phyloP scores from a whole-genome alignment of 92 coral and sea anemone genomes.

The Parazoanthus swiftii region DNA sequence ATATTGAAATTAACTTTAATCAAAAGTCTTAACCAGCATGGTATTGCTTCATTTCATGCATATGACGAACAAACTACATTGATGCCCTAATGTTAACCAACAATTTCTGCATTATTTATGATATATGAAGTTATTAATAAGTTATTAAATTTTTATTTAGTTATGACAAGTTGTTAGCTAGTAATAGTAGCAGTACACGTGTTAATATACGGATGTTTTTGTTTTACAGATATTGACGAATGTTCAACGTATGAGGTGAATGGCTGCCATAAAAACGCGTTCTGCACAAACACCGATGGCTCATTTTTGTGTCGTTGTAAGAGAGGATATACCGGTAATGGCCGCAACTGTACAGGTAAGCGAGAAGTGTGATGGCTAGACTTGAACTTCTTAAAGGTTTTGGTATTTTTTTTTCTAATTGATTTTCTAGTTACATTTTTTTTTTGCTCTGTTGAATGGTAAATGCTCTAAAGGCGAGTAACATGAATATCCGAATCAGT shows the following conservation, averaged over 20 bases:
- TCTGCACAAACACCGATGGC: constrained; percentile 41
- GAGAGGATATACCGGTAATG: constrained; percentile 45
- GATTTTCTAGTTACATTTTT: not conserved
- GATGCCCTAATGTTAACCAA: too few relatives aligned
- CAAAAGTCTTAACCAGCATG: too few relatives aligned
- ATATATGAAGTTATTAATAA: too few relatives aligned
- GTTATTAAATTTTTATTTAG: too few relatives aligned
- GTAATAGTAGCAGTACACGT: not conserved
- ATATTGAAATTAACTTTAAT: too few relatives aligned
- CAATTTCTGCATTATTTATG: not conserved
- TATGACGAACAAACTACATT: not conserved
- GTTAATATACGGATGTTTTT: not conserved
- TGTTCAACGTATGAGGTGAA: constrained; percentile 23
- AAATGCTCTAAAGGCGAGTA: too few relatives aligned
- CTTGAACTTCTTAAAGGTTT: too few relatives aligned
- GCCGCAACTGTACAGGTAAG: constrained; percentile 45
- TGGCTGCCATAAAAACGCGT: constrained; percentile 40
- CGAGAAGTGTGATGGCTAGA: not conserved
- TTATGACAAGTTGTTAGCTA: not conserved
- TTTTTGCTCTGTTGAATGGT: not conserved
- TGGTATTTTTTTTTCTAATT: not conserved
- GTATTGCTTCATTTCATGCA: not conserved
- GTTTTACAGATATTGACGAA: constrained; percentile 42
- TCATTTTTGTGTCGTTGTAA: constrained; percentile 41
- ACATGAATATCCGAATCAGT: too few relatives aligned